Conservation (phyloP, 2,113 vertebrate genomes). For the Pseudorhombus dupliciocellatus region DNA sequence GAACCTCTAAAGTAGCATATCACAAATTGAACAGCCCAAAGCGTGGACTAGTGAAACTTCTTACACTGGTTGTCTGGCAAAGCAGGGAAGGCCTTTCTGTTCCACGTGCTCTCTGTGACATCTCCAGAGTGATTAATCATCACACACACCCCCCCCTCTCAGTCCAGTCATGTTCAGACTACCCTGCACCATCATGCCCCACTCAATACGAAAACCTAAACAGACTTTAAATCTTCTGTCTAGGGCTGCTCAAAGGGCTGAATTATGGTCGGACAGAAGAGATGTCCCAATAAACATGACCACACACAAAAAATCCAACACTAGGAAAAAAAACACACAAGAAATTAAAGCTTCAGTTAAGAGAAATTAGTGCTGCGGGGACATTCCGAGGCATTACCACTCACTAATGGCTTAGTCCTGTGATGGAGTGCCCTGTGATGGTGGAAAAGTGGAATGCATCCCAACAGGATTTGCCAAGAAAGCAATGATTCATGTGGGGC, state of each 20-base stretch:
- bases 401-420: constrained; percentile 51
- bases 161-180: constrained; percentile 25
- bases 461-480: constrained; percentile 61
- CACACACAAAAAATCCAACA: not conserved
- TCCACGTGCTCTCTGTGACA: not conserved
- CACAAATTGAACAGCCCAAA: not conserved
- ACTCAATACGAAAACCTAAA: constrained; percentile 12
- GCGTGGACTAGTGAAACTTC: not conserved
- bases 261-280: not conserved
- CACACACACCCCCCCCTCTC: not conserved
- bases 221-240: not conserved
- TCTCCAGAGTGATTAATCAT: constrained; percentile 28
- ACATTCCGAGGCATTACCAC: constrained; percentile 60
- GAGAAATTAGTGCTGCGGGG: constrained; percentile 48
- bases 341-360: constrained; percentile 43
- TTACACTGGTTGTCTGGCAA: not conserved
- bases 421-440: constrained; percentile 49
- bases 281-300: not conserved
- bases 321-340: not conserved
- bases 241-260: not conserved
- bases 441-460: constrained; percentile 51
- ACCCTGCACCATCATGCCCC: constrained; percentile 12
- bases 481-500: constrained; percentile 60
- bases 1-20: not conserved
- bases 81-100: not conserved